phyloP scores from a whole-genome alignment of 2,113 vertebrate genomes.

The Mirounga angustirostris region DNA sequence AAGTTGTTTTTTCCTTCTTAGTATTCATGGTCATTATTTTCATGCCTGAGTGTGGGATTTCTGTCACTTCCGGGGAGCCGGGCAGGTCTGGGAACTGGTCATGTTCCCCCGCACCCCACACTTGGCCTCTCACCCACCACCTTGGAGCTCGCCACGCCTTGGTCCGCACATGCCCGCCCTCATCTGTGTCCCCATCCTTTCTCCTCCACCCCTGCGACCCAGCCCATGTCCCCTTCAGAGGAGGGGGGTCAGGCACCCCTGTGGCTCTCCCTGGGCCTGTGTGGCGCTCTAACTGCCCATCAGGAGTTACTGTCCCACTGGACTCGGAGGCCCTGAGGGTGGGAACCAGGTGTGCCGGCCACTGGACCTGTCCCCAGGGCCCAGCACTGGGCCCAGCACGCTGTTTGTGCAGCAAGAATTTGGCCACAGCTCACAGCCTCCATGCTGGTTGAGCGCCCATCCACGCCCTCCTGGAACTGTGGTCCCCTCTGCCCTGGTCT shows the following conservation, averaged over 20 bases:
- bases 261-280: not conserved
- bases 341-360: not conserved
- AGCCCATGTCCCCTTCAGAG: not conserved
- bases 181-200: not conserved
- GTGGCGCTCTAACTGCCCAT: not conserved
- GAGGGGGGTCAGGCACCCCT: not conserved
- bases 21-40: not conserved
- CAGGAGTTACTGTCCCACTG: not conserved
- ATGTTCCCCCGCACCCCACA: not conserved
- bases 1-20: not conserved
- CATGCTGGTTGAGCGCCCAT: not conserved
- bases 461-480: no score
- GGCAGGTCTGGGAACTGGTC: not conserved
- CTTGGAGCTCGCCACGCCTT: fast-evolving
- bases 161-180: not conserved
- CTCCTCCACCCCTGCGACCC: not conserved
- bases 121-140: not conserved
- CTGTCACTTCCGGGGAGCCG: not conserved
- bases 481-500: not conserved
- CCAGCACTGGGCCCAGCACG: not conserved
- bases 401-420: not conserved
- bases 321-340: not conserved
- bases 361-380: not conserved
- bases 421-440: not conserved
- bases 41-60: not conserved